phyloP scores from a whole-genome alignment of 2,797 vertebrate species.

The Halcyon smyrnensis region DNA sequence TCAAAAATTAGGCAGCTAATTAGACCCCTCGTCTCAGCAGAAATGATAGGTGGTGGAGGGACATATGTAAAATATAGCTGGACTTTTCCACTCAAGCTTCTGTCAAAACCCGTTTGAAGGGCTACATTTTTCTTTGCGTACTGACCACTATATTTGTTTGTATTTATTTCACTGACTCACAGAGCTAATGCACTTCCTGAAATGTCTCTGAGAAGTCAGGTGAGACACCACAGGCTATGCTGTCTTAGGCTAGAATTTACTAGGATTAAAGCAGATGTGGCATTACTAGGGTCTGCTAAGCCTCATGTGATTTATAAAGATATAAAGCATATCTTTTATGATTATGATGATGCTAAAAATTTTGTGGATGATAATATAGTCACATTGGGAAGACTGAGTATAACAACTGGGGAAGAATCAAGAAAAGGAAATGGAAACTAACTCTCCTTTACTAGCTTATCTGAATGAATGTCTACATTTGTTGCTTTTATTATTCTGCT shows the following conservation, averaged over 20 bases:
- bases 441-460: not conserved
- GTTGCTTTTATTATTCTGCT: not conserved
- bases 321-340: conserved; percentile 72
- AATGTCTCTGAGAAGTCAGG: not conserved
- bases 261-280: conserved; percentile 64
- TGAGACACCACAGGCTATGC: conserved; percentile 42
- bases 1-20: not conserved
- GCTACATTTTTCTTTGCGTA: not conserved
- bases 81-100: not conserved
- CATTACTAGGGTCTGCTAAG: conserved; percentile 56
- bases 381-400: conserved; percentile 42
- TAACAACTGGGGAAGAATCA: conserved; percentile 33
- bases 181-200: conserved; percentile 13
- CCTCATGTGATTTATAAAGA: conserved; percentile 76
- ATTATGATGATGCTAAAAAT: conserved; percentile 72
- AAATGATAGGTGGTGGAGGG: not conserved
- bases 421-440: conserved; percentile 28
- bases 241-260: conserved; percentile 60
- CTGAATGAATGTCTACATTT: not conserved
- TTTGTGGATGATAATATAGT: conserved; percentile 69
- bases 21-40: not conserved
- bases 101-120: not conserved
- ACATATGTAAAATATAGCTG: not conserved
- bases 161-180: conserved; percentile 19
- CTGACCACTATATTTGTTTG: not conserved